Evolutionary conservation across 2,113 vertebrate species (phyloP), one percentile per base, ranked within the genome.

Genomic region (Oreotragus oreotragus): DNA sequence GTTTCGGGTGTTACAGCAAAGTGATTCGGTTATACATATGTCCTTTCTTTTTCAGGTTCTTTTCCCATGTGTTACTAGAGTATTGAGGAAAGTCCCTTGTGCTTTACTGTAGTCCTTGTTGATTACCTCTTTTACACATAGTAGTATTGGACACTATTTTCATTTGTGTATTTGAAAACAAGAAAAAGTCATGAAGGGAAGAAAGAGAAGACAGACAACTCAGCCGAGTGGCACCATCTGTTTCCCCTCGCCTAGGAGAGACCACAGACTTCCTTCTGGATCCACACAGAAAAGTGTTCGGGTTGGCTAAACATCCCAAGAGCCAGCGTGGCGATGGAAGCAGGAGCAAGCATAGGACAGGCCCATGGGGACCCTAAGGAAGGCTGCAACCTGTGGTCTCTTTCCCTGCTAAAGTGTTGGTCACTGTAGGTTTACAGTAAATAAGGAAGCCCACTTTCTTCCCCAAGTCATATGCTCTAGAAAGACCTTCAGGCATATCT

Each of bases 171-270:
- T 49, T 6, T 15, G 15, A 58, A 60, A 76, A 93, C n/a, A 76
- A 92, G 76, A 30, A 91, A 64, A 30, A 43, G 27, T 15, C 39
- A 83, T 7, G 60, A 85, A 58, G 33, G 23, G n/a, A 85, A 45
- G 79, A 57, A 58, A 45, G 17, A 49, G 39, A 47, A 58, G 62
- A n/a, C 4, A 92, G 39, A 36, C 14, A 13, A 30, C 51, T 83
- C 11, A 2, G 58, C 13, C 0, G 4, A 10, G 1, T 4, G 2
- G 3, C 43, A 21, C 36, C 64, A 10, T 39, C 23, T 58, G 14
- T 23, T 58, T 28, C 90, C 30, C 39, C 47, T 21, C 64, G 49
- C 39, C 23, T 30, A 76, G 64, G 23, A 60, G 30, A 85, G 30
- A 25, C 43, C 81, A 11, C 0, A 21, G 30, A 85, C 81, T 76